A percentile compares a stretch with the other conserved stretches of the same genome.
phyloP scores from a whole-genome alignment of 2,797 vertebrate genomes.

The Rhabdomys pumilio region DNA sequence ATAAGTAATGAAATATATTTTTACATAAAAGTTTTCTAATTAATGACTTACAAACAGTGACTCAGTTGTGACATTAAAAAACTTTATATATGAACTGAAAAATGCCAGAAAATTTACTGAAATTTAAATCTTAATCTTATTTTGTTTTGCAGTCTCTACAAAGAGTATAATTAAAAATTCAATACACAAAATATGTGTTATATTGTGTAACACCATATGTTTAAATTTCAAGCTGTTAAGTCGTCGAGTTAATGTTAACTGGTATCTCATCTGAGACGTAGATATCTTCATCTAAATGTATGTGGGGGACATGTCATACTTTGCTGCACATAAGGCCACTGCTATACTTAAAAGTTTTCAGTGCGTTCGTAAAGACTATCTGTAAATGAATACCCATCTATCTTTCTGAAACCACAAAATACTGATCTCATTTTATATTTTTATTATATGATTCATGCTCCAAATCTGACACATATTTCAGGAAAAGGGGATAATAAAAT shows the following conservation, averaged over 20 bases:
- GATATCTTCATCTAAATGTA: background rate
- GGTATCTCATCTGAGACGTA: background rate
- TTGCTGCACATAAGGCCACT: too few species aligned
- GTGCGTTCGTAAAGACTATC: background rate
- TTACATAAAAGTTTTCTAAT: background rate
- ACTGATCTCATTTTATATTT: background rate
- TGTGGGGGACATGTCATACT: background rate
- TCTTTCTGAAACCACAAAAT: slow-evolving; percentile 44
- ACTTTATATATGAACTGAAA: background rate
- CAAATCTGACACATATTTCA: slow-evolving; percentile 5
- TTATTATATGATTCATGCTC: slow-evolving; percentile 68
- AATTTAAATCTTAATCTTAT: background rate
- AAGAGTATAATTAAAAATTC: background rate
- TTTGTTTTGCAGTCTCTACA: background rate
- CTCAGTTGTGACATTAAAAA: background rate
- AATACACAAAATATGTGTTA: background rate
- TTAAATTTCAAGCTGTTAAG: background rate
- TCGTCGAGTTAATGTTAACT: background rate
- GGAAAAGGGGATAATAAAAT: slow-evolving; percentile 31
- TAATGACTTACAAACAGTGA: background rate
- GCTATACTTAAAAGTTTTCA: background rate
- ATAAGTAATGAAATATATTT: background rate
- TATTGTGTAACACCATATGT: background rate
- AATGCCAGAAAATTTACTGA: background rate
- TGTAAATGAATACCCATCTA: background rate